phyloP scores from a whole-genome alignment of 1,140 invertebrate species.

The Papilio helenus region DNA sequence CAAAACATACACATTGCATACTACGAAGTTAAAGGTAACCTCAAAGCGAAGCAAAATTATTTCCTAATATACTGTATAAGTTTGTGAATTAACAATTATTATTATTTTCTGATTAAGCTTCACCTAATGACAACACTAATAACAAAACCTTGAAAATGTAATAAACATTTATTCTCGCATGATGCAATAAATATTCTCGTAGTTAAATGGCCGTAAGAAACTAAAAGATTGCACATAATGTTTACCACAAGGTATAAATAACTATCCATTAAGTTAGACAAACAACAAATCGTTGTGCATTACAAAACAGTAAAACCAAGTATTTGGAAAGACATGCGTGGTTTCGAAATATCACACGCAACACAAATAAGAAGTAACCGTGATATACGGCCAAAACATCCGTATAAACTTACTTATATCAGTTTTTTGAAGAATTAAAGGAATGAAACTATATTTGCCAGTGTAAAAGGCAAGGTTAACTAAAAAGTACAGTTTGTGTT shows the following conservation, averaged over 20 bases:
- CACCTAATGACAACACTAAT: neutral
- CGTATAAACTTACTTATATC: no score
- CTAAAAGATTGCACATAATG: slow-evolving; percentile 19
- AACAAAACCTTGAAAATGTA: slow-evolving; percentile 13
- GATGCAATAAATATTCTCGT: slow-evolving; percentile 12
- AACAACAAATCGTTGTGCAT: slow-evolving; percentile 34
- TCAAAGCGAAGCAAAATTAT: no score
- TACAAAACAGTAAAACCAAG: slow-evolving; percentile 26
- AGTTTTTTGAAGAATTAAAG: no score
- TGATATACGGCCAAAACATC: no score
- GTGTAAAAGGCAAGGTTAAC: neutral
- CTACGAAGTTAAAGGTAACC: no score
- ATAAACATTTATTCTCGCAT: slow-evolving; percentile 16
- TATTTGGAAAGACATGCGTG: slow-evolving; percentile 8
- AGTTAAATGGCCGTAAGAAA: slow-evolving; percentile 3
- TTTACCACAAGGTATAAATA: slow-evolving; percentile 17
- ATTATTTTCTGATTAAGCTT: neutral
- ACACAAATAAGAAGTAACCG: neutral
- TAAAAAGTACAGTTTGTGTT: neutral
- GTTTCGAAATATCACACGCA: slow-evolving; percentile 6
- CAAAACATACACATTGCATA: no score
- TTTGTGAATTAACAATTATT: neutral
- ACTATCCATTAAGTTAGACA: slow-evolving; percentile 33
- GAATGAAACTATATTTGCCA: no score
- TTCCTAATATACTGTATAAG: neutral